phyloP scores from a whole-genome alignment of 2,797 vertebrate species.

The Myiothlypis chrysogaster region DNA sequence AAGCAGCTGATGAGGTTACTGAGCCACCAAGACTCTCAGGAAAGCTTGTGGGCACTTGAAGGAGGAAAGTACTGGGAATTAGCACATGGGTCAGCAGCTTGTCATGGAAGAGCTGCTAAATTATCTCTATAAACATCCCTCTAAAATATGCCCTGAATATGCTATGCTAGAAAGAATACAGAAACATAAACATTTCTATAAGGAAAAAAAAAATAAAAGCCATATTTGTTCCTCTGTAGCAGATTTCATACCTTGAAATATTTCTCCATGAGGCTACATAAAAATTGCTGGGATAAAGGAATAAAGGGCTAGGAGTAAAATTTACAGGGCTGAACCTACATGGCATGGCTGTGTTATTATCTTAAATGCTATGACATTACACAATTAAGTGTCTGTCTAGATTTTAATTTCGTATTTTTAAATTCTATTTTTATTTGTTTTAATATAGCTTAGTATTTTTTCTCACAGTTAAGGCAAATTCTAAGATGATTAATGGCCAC shows the following conservation, averaged over 20 bases:
- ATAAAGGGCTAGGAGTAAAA: background rate
- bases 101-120: background rate
- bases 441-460: background rate
- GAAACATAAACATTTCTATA: background rate
- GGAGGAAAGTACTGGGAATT: background rate
- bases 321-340: background rate
- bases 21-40: background rate
- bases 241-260: background rate
- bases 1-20: background rate
- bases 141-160: background rate
- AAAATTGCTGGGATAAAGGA: background rate
- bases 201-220: background rate
- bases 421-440: background rate
- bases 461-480: background rate
- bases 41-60: background rate
- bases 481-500: background rate
- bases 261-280: background rate
- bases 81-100: background rate
- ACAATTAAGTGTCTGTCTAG: background rate
- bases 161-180: background rate
- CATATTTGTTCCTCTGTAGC: background rate
- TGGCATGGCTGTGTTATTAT: background rate
- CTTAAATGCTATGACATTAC: background rate
- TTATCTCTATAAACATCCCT: background rate
- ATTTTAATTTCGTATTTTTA: background rate